Conservation (phyloP, 2,888 invertebrate species). For the Cantharis rufa region DNA sequence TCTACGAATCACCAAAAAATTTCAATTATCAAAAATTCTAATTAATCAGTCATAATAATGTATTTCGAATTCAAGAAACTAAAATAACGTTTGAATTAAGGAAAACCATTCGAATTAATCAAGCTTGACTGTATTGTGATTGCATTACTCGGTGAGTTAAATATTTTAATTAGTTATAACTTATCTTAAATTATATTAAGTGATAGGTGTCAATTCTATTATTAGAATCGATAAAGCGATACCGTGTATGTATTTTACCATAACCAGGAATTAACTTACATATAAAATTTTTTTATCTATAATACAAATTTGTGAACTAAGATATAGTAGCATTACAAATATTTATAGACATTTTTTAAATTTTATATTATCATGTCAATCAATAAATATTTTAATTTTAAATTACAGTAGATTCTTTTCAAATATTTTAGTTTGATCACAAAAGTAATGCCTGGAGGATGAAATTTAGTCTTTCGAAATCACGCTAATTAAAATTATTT, state of each 20-base stretch:
- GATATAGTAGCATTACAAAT: not conserved
- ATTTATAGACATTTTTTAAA: not conserved
- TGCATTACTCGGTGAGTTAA: not conserved
- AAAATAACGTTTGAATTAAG: too few species aligned
- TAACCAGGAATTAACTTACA: conserved; percentile 1
- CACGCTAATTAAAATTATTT: not conserved
- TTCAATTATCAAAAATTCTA: too few species aligned
- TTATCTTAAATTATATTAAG: conserved; percentile 26
- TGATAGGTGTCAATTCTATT: conserved; percentile 30
- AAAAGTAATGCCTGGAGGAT: not conserved
- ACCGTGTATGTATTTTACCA: conserved; percentile 11
- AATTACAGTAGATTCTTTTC: not conserved
- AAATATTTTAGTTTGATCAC: not conserved
- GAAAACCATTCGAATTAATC: too few species aligned
- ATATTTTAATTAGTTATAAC: conserved; percentile 10
- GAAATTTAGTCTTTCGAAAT: not conserved
- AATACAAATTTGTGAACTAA: not conserved
- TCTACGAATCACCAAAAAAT: too few species aligned
- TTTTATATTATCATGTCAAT: not conserved
- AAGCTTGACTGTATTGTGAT: not conserved
- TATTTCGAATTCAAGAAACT: too few species aligned
- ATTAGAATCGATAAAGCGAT: conserved; percentile 33
- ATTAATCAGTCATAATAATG: too few species aligned
- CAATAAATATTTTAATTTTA: not conserved
- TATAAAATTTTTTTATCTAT: not conserved